These are phyloP conservation scores for Tapirus terrestris DNA, from an alignment of 2,113 vertebrate genomes.

Conservation along the genomic window DNA sequence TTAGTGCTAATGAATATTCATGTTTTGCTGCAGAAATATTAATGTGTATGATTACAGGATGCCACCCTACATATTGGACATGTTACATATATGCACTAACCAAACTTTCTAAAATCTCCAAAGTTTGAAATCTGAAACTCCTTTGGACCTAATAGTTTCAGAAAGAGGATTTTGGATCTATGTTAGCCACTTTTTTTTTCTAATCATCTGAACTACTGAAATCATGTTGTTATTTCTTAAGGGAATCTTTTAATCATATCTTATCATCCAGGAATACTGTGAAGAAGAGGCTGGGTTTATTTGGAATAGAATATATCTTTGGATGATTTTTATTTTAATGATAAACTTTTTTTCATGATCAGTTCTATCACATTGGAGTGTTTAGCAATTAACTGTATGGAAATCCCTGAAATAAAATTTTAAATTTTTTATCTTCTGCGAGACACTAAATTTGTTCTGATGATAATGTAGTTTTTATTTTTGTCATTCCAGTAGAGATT, in stretches of 20 bases:
- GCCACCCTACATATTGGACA: neutral
- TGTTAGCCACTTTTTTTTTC: neutral
- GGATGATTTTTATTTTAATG: neutral
- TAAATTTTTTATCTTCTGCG: neutral
- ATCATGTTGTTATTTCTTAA: slow-evolving; percentile 23
- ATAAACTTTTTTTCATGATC: neutral
- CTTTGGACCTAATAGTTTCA: neutral
- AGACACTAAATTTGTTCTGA: slow-evolving; percentile 14
- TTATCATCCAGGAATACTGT: neutral
- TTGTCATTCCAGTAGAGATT: slow-evolving; percentile 5
- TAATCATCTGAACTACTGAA: neutral
- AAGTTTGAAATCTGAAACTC: slow-evolving; percentile 23
- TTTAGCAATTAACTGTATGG: slow-evolving; percentile 33
- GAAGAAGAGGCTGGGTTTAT: slow-evolving; percentile 17
- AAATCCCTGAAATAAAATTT: slow-evolving; percentile 31
- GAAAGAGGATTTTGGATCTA: neutral
- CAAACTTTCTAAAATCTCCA: neutral
- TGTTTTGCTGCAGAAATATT: slow-evolving; percentile 18
- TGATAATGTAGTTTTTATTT: neutral
- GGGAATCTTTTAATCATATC: slow-evolving; percentile 26
- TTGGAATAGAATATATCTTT: slow-evolving; percentile 11
- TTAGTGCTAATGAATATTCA: neutral
- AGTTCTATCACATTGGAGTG: neutral
- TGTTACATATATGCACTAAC: neutral
- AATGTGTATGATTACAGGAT: neutral